Conservation (phyloP, 1,140 invertebrate species). For the Cyphomyrmex costatus region DNA sequence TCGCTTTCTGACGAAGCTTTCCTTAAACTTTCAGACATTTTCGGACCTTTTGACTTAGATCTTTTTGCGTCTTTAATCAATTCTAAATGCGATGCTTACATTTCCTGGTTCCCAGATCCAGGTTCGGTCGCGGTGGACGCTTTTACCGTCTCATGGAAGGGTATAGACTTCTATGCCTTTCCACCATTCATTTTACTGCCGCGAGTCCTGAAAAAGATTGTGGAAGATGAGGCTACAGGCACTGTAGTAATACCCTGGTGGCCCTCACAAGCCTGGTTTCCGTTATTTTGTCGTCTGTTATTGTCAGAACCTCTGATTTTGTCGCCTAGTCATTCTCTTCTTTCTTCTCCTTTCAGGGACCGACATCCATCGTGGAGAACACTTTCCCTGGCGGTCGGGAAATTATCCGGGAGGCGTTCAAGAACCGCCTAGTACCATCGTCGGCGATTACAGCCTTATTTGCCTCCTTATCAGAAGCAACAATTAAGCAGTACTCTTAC, state of each 20-base stretch:
- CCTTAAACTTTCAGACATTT: neutral
- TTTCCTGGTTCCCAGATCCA: neutral
- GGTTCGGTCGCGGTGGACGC: neutral
- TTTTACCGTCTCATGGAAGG: neutral
- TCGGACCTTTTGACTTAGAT: neutral
- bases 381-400: neutral
- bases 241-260: too few relatives aligned
- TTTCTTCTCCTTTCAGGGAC: neutral
- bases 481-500: too few relatives aligned
- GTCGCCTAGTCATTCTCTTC: neutral
- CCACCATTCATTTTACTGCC: slow-evolving; percentile 70
- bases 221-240: too few relatives aligned
- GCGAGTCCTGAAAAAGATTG: slow-evolving; percentile 50
- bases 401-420: neutral
- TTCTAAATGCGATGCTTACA: neutral
- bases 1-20: neutral
- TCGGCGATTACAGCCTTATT: neutral
- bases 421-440: neutral
- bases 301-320: neutral
- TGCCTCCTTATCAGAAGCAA: neutral
- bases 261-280: too few relatives aligned
- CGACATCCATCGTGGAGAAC: neutral
- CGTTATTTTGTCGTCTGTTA: neutral
- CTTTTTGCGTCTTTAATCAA: neutral
- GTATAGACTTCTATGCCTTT: slow-evolving; percentile 71